These are phyloP conservation scores for Meliscaeva auricollis DNA, from an alignment of 2,888 invertebrate genomes.

Conservation along the genomic window DNA sequence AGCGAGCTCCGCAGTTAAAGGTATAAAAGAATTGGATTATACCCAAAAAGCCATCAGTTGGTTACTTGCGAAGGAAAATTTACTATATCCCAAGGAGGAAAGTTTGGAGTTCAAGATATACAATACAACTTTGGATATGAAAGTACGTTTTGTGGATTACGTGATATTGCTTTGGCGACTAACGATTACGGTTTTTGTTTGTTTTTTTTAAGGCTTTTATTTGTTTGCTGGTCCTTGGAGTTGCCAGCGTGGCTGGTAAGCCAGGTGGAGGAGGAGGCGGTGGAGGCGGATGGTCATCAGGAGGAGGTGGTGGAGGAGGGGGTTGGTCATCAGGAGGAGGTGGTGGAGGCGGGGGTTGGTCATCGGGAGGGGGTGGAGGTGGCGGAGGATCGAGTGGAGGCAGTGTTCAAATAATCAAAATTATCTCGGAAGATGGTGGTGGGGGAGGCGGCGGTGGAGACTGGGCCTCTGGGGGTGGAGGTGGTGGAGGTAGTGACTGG, in stretches of 20 bases:
- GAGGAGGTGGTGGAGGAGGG: constrained; percentile 58
- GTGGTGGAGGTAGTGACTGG: constrained; percentile 78
- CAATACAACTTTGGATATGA: constrained; percentile 50
- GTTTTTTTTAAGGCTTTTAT: constrained; percentile 80
- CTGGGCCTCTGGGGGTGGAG: constrained; percentile 77
- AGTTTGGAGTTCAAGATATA: constrained; percentile 35
- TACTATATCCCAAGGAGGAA: constrained; percentile 44
- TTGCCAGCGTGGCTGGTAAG: constrained; percentile 81
- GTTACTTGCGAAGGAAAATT: constrained; percentile 55
- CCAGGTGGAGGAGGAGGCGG: constrained; percentile 80
- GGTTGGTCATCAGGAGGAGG: constrained; percentile 72
- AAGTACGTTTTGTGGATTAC: constrained; percentile 67
- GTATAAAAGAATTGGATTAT: constrained; percentile 74
- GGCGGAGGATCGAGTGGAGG: constrained; percentile 74
- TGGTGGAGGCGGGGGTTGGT: constrained; percentile 69
- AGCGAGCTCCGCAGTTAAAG: constrained; percentile 58
- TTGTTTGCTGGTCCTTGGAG: constrained; percentile 81
- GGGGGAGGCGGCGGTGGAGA: constrained; percentile 74
- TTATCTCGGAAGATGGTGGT: constrained; percentile 71
- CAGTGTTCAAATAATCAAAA: constrained; percentile 72
- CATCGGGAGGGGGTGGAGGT: constrained; percentile 64
- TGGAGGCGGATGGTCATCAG: constrained; percentile 75
- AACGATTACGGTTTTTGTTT: constrained; percentile 36
- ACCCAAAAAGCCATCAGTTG: constrained; percentile 67
- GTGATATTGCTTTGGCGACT: constrained; percentile 28